Evolutionary conservation across 2,113 vertebrate genomes (phyloP).

Genomic region (Tragelaphus imberbis): DNA sequence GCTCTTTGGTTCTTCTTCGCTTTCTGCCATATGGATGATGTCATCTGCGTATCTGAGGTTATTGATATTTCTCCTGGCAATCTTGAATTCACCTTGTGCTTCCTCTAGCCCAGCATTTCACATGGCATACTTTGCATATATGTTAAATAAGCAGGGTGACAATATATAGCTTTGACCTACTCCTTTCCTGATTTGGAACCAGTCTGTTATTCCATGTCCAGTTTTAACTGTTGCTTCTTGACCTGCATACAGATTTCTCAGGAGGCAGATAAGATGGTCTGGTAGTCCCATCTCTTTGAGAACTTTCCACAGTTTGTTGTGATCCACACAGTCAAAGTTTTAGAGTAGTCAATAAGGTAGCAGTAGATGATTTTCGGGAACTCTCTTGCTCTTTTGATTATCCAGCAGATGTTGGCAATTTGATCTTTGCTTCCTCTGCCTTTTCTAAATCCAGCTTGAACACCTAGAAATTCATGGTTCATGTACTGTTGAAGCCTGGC

Average conservation of each 20-base stretch:
- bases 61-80: not conserved
- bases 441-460: not conserved
- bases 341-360: not conserved
- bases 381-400: not conserved
- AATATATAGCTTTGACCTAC: not conserved
- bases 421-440: not conserved
- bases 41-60: not conserved
- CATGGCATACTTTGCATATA: not conserved
- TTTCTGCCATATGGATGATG: not conserved
- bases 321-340: not conserved
- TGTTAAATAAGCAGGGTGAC: not conserved
- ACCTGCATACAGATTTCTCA: not conserved
- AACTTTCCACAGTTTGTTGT: not conserved
- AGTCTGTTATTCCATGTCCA: not conserved
- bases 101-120: not conserved
- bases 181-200: not conserved
- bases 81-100: not conserved
- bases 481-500: not conserved
- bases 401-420: not conserved
- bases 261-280: not conserved
- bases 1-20: not conserved
- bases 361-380: rapidly evolving
- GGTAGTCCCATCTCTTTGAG: not conserved
- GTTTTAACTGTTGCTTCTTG: not conserved
- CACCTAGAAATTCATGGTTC: not conserved